Evolutionary conservation across 2,113 vertebrate genomes (phyloP).

Genomic region (Cyanoramphus novaezelandiae): DNA sequence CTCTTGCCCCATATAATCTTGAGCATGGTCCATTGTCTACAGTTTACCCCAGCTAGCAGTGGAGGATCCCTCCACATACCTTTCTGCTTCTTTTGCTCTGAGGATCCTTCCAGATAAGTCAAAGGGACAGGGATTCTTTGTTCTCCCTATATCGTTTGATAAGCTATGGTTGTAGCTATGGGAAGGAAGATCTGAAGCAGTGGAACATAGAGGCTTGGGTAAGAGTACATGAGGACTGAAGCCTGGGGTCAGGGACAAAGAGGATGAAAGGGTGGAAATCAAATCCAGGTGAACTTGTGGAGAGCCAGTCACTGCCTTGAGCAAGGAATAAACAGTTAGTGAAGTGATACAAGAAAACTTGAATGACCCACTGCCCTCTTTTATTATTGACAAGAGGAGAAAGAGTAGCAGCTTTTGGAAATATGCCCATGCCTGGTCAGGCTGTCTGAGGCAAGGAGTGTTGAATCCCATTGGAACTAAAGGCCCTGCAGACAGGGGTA

Average conservation of each 20-base stretch:
- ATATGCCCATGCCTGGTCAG: neutral
- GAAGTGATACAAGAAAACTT: neutral
- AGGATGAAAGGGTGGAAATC: neutral
- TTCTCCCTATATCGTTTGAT: neutral
- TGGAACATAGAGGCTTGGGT: neutral
- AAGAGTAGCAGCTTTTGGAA: neutral
- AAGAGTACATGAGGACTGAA: accelerated
- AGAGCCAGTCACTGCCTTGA: neutral
- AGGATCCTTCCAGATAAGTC: neutral
- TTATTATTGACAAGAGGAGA: neutral
- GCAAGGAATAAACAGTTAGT: neutral
- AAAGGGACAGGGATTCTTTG: neutral
- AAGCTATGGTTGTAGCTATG: neutral
- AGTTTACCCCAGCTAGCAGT: neutral
- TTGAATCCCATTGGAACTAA: neutral
- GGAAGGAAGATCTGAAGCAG: neutral
- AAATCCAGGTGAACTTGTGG: neutral
- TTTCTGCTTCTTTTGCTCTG: neutral
- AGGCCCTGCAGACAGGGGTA: neutral
- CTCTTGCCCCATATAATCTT: neutral
- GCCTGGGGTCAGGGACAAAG: neutral
- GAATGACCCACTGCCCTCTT: neutral
- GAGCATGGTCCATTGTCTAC: neutral
- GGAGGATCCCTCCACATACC: neutral
- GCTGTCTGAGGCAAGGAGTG: neutral